These are phyloP conservation scores for Cyanoramphus novaezelandiae DNA, from an alignment of 2,113 vertebrate genomes.

Conservation along the genomic window DNA sequence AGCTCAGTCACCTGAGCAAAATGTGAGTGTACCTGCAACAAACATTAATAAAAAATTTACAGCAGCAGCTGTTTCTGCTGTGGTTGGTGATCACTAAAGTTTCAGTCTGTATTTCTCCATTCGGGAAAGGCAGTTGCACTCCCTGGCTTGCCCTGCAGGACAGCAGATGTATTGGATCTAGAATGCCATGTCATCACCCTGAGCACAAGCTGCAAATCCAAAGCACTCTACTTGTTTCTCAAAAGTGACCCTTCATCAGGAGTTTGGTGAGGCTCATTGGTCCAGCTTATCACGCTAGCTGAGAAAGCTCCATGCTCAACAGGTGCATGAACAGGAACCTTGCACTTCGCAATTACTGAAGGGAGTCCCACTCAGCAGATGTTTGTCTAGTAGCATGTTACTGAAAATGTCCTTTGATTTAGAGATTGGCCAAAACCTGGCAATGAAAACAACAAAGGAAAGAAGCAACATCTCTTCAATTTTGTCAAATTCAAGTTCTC, in stretches of 20 bases:
- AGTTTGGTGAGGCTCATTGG: background rate
- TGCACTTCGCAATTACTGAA: rapidly evolving
- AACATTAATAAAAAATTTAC: background rate
- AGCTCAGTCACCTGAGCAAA: background rate
- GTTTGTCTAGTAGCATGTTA: background rate
- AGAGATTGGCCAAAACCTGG: background rate
- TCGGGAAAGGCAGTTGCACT: background rate
- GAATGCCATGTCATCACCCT: background rate
- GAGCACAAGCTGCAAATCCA: background rate
- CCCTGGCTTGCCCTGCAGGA: background rate
- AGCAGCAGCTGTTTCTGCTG: background rate
- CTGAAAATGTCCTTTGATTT: background rate
- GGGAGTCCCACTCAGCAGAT: background rate
- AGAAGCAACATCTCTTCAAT: background rate
- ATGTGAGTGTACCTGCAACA: background rate
- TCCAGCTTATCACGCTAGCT: background rate
- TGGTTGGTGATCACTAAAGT: background rate
- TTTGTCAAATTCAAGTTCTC: background rate
- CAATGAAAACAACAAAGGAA: background rate
- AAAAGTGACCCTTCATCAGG: background rate
- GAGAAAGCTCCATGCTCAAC: background rate
- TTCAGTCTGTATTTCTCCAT: background rate
- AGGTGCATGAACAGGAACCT: rapidly evolving
- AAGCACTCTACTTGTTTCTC: background rate
- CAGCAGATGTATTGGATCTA: background rate